phyloP scores from a whole-genome alignment of 2,113 vertebrate species.

The Pyxicephalus adspersus region DNA sequence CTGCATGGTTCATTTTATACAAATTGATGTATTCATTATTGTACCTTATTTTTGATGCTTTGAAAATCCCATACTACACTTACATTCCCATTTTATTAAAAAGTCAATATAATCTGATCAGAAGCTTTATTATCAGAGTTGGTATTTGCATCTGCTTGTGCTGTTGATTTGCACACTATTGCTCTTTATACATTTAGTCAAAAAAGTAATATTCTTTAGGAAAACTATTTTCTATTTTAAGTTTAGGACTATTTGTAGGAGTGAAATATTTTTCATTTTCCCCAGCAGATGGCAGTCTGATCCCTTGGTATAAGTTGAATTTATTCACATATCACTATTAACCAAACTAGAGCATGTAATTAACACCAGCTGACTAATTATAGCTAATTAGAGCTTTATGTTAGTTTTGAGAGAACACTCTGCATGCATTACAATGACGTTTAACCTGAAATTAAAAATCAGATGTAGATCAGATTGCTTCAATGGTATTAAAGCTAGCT shows the following conservation, averaged over 20 bases:
- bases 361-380: conserved; percentile 56
- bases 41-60: too few species aligned
- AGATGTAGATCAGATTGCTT: conserved; percentile 16
- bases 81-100: too few species aligned
- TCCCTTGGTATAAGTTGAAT: not conserved
- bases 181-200: too few species aligned
- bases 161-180: too few species aligned
- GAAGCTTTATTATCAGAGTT: too few species aligned
- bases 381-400: conserved; percentile 53
- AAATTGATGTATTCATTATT: too few species aligned
- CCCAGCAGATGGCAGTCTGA: conserved; percentile 43
- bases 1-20: too few species aligned
- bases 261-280: not conserved
- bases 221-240: not conserved
- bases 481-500: not conserved
- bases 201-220: too few species aligned
- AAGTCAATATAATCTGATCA: too few species aligned
- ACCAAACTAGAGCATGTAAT: conserved; percentile 40
- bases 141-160: too few species aligned
- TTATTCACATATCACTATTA: conserved; percentile 36
- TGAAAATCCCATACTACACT: too few species aligned
- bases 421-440: conserved; percentile 46
- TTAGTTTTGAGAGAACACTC: conserved; percentile 8
- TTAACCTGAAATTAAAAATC: conserved; percentile 33
- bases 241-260: not conserved